Percentiles rank a stretch among this genome's conserved stretches.
Conservation (phyloP, 2,888 invertebrate species). For the Heliconius erato region DNA sequence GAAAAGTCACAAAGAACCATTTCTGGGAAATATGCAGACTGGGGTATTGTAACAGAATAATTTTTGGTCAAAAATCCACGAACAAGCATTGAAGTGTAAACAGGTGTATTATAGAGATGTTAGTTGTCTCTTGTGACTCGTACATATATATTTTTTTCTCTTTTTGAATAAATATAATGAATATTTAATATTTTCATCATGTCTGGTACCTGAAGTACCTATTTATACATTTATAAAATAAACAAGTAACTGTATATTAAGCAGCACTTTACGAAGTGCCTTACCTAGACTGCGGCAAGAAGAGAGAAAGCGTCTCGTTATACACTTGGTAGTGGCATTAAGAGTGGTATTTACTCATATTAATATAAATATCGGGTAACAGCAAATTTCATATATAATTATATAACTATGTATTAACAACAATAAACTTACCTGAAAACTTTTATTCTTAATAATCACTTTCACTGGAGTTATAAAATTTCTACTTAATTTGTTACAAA, state of each 20-base stretch:
- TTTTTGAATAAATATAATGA: background rate
- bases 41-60: too few species aligned
- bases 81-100: too few species aligned
- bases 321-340: background rate
- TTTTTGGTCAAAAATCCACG: too few species aligned
- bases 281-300: background rate
- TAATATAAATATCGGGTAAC: background rate
- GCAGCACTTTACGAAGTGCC: background rate
- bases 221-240: background rate
- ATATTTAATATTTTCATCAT: background rate
- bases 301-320: slow-evolving; percentile 3
- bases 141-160: background rate
- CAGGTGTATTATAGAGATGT: too few species aligned
- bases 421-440: background rate
- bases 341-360: background rate
- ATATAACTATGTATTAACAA: background rate
- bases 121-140: background rate
- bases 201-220: background rate
- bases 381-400: background rate
- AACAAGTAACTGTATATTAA: background rate
- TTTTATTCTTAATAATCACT: slow-evolving; percentile 7
- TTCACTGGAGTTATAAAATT: background rate
- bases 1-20: too few species aligned
- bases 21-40: too few species aligned
- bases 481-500: background rate